phyloP scores from a whole-genome alignment of 2,113 vertebrate species.

The Cyprinus carpio region DNA sequence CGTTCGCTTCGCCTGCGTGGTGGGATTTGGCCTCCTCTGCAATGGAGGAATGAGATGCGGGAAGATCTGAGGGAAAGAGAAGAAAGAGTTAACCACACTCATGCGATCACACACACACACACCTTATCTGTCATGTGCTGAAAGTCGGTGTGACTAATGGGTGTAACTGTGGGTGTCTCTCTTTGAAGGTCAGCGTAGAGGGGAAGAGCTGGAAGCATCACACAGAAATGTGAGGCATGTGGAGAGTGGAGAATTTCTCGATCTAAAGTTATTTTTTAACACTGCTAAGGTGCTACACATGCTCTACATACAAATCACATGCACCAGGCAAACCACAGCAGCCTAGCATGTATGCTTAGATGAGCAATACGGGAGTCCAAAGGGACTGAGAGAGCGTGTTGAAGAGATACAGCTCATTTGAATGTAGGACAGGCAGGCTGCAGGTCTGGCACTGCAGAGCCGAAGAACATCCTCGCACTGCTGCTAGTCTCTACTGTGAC shows the following conservation, averaged over 20 bases:
- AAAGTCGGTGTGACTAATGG: constrained; percentile 24
- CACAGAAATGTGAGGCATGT: not conserved
- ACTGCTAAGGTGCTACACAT: not conserved
- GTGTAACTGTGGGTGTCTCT: constrained; percentile 33
- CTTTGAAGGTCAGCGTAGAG: constrained; percentile 33
- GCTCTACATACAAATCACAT: constrained; percentile 12
- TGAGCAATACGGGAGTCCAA: not conserved
- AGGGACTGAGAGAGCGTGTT: not conserved
- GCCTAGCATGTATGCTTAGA: not conserved
- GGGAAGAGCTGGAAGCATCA: not conserved
- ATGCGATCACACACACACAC: constrained; percentile 37
- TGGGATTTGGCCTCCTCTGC: constrained; percentile 79
- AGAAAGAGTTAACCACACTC: constrained; percentile 53
- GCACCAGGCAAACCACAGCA: not conserved
- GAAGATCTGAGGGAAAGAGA: constrained; percentile 73
- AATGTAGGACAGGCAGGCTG: constrained; percentile 61
- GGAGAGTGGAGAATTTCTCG: not conserved
- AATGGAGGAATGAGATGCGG: constrained; percentile 64
- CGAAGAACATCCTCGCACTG: constrained; percentile 8
- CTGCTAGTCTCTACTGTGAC: constrained; percentile 42
- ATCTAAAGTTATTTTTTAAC: not conserved
- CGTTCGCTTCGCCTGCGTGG: constrained; percentile 58
- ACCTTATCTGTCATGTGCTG: constrained; percentile 32
- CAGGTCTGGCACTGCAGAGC: constrained; percentile 37
- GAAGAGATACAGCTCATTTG: constrained; percentile 16